Evolutionary conservation across 2,113 vertebrate genomes (phyloP), one percentile per base, ranked within the genome.

Genomic region (Leuciscus idus): DNA sequence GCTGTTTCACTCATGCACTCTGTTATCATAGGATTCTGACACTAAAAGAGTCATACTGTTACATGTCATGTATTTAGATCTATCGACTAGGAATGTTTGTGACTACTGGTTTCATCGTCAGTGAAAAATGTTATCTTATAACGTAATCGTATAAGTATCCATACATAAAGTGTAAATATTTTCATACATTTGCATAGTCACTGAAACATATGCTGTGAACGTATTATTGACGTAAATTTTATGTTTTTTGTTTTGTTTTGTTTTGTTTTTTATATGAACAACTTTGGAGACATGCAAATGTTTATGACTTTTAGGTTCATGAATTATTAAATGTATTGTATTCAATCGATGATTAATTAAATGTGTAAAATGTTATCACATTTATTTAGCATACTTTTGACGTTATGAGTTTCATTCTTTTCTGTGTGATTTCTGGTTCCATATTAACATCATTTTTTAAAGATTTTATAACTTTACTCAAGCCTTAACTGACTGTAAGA

Each of bases 21-120:
- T 19, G 61, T 72, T 50, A 70, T 70, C 17, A 17, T 55, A 11
- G 23, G 72, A 30, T 13, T 33, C 23, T 52, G 52, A n/a, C 75
- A 48, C 23, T 21, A 43, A 55, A 28, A 30, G 52, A n/a, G 36
- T 46, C 57, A 80, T 36, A 8, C 19, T 23, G 13, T 50, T 50
- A 80, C 36, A 28, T 80, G 23, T 26, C 36, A 80, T 62, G 57
- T 17, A 59, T 79, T 79, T 59, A 62, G 36, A 80, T 43, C 11
- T 48, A 12, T 48, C 0, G 12, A 21, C 33, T 26, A 26, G 11
- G 12, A 61, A 43, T 39, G 23, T 4, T n/a, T 57, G 57, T 26
- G 57, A 61, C 62, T 80, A 62, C 9, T n/a, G 6, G 12, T 80
- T 80, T 43, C 3, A 79, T 6, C 26, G 21, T 61, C 6, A 78